Conservation (phyloP, 92 coral and sea anemone genomes). For the Chrysogorgia sp. region DNA sequence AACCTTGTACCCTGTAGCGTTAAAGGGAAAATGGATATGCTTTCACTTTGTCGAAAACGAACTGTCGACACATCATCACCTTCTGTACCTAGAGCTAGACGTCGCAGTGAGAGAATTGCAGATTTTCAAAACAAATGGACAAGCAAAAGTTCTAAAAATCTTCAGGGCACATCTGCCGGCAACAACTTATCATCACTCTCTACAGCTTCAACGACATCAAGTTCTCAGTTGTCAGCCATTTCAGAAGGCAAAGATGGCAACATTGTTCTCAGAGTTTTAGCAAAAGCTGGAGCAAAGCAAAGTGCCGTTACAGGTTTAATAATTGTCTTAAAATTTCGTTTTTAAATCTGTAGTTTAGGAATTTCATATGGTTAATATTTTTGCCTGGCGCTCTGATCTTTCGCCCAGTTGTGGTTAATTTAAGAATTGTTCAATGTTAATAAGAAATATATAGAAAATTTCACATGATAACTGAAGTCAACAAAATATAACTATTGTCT, state of each 20-base stretch:
- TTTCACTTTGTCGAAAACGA: constrained; percentile 32
- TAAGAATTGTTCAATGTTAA: no score
- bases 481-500: no score
- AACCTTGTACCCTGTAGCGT: no score
- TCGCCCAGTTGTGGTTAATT: no score
- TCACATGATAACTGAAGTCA: no score
- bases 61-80: background rate
- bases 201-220: constrained; percentile 3
- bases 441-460: no score
- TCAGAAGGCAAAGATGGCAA: constrained; percentile 54
- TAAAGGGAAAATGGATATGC: constrained; percentile 45
- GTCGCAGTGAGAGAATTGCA: constrained; percentile 18
- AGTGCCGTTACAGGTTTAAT: constrained; percentile 62
- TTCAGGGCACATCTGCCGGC: background rate
- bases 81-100: background rate
- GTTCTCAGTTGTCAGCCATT: constrained; percentile 24
- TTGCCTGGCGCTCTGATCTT: background rate
- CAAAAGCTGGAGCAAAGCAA: constrained; percentile 73
- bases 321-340: background rate
- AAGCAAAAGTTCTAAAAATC: background rate
- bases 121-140: background rate
- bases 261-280: constrained; percentile 56
- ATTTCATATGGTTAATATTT: background rate
- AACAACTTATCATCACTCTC: background rate
- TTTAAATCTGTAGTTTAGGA: no score